Percentiles rank a stretch among this genome's conserved stretches.
Evolutionary conservation across 2,888 invertebrate species (phyloP).

Genomic region (Maniola hyperantus): DNA sequence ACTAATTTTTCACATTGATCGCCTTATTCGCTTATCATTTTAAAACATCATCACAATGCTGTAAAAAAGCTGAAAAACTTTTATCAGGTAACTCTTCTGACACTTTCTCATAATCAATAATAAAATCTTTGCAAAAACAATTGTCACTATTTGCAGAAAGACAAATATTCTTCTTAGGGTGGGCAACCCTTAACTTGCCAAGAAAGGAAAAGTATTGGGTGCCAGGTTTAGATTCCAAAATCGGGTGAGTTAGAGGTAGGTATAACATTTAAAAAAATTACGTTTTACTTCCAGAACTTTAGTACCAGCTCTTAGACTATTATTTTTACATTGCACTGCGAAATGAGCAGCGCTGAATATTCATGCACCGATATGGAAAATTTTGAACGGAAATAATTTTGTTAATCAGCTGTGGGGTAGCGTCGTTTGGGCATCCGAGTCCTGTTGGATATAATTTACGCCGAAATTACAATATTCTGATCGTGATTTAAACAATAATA

Average conservation of each 20-base stretch:
- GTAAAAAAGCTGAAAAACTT: no score
- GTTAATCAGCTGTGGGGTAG: slow-evolving; percentile 51
- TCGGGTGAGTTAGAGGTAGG: not conserved
- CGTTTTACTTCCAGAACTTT: not conserved
- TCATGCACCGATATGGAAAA: slow-evolving; percentile 53
- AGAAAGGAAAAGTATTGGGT: no score
- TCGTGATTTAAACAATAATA: not conserved
- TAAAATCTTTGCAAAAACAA: no score
- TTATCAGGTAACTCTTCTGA: not conserved
- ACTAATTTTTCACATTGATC: not conserved
- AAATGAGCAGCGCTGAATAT: slow-evolving; percentile 59
- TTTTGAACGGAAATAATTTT: slow-evolving; percentile 51
- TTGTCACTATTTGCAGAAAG: no score
- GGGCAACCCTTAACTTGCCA: no score
- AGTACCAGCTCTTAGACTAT: slow-evolving; percentile 30
- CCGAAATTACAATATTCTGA: slow-evolving; percentile 9
- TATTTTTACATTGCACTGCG: slow-evolving; percentile 45
- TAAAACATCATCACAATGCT: no score
- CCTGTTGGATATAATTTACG: slow-evolving; percentile 26
- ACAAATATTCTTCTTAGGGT: no score
- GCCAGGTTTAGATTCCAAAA: not conserved
- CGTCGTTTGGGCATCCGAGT: slow-evolving; percentile 46
- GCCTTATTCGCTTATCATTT: not conserved
- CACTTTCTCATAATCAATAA: no score
- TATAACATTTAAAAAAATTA: no score